A percentile compares a stretch with the other conserved stretches of the same genome.
phyloP scores from a whole-genome alignment of 37 sponge, comb jelly and placozoan genomes.

The Amphimedon queenslandica region DNA sequence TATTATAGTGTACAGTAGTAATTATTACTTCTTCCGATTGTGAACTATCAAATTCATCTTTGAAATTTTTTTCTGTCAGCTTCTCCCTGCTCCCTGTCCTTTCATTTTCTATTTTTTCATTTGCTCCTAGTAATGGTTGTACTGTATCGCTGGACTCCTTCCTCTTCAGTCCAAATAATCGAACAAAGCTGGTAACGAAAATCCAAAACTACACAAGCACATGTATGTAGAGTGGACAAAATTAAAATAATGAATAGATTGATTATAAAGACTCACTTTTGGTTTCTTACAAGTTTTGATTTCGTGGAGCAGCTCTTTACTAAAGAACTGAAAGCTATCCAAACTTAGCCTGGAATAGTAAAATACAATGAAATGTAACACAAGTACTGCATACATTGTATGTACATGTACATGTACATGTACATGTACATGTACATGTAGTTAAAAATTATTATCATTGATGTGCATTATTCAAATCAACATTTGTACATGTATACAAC shows the following conservation, averaged over 20 bases:
- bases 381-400: not conserved
- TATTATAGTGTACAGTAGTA: too few relatives aligned
- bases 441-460: too few relatives aligned
- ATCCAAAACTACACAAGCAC: not conserved
- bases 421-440: conserved; percentile 1
- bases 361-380: too few relatives aligned
- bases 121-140: too few relatives aligned
- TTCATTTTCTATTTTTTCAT: too few relatives aligned
- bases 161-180: not conserved
- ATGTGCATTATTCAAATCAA: too few relatives aligned
- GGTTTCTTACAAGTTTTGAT: conserved; percentile 33
- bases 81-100: too few relatives aligned
- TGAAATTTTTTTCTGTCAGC: too few relatives aligned
- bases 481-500: not conserved
- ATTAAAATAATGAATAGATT: not conserved
- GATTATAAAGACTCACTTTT: conserved; percentile 32
- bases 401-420: not conserved
- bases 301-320: conserved; percentile 24
- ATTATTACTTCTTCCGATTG: too few relatives aligned
- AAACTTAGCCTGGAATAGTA: conserved; percentile 42
- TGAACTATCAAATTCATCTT: too few relatives aligned
- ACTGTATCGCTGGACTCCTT: too few relatives aligned
- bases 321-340: conserved; percentile 34
- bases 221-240: not conserved
- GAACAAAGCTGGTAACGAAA: not conserved